Conservation (phyloP, 2,797 vertebrate species). For the Pelobates cultripes region DNA sequence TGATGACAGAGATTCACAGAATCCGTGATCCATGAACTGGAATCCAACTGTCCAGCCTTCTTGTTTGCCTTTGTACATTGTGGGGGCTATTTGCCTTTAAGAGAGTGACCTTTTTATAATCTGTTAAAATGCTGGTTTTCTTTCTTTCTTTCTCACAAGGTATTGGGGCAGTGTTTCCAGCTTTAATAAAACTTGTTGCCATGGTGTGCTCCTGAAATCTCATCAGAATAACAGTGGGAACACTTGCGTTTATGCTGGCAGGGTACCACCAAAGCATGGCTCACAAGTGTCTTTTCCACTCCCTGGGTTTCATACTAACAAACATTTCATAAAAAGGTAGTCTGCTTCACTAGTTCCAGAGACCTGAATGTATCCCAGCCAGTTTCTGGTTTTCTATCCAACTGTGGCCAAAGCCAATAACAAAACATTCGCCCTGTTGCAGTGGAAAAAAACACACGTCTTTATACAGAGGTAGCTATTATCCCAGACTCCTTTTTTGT, state of each 20-base stretch:
- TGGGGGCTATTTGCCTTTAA: not conserved
- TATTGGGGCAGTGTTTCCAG: not conserved
- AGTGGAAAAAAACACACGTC: not conserved
- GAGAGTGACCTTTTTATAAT: not conserved
- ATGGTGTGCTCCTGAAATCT: conserved; percentile 17
- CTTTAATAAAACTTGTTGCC: conserved; percentile 16
- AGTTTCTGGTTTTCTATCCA: not conserved
- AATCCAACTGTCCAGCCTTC: too few species aligned
- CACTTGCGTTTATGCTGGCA: conserved; percentile 4
- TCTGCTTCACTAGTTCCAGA: conserved; percentile 3
- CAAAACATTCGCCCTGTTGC: not conserved
- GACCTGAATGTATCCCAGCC: not conserved
- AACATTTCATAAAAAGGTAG: not conserved
- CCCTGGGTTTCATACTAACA: not conserved
- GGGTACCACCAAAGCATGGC: not conserved
- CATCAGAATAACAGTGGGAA: conserved; percentile 15
- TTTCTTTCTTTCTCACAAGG: not conserved
- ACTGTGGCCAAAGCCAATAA: conserved; percentile 21
- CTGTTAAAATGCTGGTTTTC: not conserved
- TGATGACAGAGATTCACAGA: too few species aligned
- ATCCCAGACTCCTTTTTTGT: not conserved
- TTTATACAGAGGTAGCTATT: conserved; percentile 1
- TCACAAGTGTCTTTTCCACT: conserved; percentile 11
- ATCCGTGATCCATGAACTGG: too few species aligned
- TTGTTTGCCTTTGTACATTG: not conserved